Base-by-base conservation (phyloP, 2,888 invertebrate genomes). In the Orchestes rusci region DNA sequence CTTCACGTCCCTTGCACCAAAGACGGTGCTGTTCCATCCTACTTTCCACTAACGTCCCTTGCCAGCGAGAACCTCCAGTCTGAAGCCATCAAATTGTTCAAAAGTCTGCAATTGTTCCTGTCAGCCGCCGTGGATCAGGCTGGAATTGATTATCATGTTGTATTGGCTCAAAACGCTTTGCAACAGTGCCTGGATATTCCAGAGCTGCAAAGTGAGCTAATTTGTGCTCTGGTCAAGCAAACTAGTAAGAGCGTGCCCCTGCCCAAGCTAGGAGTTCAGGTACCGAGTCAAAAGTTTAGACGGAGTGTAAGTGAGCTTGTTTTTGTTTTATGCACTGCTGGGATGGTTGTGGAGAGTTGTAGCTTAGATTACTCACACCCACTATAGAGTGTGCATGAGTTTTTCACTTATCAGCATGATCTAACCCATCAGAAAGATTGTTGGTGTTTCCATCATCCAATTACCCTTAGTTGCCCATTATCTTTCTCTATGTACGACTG, bases 71-170 rank as follows among this genome's bases (percentile, higher is more conserved):
- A 82, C 5, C 72, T 94, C 57, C 45, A 68, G 68, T 79, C 82
- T 2, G 93, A 93, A 71, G 93, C 94, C 45, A 78, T 94, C 56
- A 93, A 95, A 69, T 72, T 95, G 51, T 95, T 94, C 65, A 94
- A 94, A 90, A 91, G 93, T 68, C 86, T 92, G 55, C 92, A 95
- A 65, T 77, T 96, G 54, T 97, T 96, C 73, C 92, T 91, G 80
- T 93, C 92, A 2, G 94, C 95, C 52, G 85, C 90, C 32, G 88
- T 97, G 56, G 94, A 95, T 70, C 89, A 90, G 62, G 88, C 93
- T 41, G 91, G 93, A 63, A 89, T 96, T 59, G 96, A 97, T 73
- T 94, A 95, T 72, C 96, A 97, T 71, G 94, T 97, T 61, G 91
- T 91, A 48, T 75, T 97, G 49, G 95, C 95, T 12, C 96, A 96